Evolutionary conservation across 2,797 vertebrate species (phyloP).

Genomic region (Muraenolepis orangiensis): DNA sequence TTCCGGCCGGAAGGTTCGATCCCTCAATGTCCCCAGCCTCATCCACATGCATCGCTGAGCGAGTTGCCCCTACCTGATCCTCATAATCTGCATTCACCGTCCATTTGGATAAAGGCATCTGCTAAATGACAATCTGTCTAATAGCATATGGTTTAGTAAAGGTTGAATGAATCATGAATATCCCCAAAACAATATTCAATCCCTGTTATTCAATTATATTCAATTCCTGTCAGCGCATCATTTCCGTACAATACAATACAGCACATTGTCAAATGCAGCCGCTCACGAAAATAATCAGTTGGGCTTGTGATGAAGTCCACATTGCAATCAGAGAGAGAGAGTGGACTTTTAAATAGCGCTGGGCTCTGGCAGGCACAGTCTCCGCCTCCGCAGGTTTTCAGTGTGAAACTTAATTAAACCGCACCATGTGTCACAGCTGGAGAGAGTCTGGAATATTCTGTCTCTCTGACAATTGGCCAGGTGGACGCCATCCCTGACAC

Average conservation of each 20-base stretch:
- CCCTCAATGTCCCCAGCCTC: neutral
- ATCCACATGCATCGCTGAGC: neutral
- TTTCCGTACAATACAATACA: neutral
- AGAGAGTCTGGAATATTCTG: neutral
- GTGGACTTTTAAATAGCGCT: neutral
- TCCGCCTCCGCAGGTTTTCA: neutral
- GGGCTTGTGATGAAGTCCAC: neutral
- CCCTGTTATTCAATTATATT: neutral
- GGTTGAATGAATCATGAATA: neutral
- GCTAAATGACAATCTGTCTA: neutral
- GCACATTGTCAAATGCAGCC: neutral
- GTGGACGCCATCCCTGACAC: neutral
- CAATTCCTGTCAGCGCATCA: neutral
- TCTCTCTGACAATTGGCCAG: neutral
- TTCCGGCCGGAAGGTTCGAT: neutral
- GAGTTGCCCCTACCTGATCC: neutral
- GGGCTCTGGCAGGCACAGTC: neutral
- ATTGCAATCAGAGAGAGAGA: neutral
- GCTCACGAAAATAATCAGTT: neutral
- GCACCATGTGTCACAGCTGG: neutral
- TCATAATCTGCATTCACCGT: neutral
- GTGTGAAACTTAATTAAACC: neutral
- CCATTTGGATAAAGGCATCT: neutral
- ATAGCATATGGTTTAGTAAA: neutral
- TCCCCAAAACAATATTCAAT: neutral